A percentile compares a stretch with the other conserved stretches of the same genome.
phyloP scores from a whole-genome alignment of 2,888 invertebrate genomes.

The Hypercompe scribonia region DNA sequence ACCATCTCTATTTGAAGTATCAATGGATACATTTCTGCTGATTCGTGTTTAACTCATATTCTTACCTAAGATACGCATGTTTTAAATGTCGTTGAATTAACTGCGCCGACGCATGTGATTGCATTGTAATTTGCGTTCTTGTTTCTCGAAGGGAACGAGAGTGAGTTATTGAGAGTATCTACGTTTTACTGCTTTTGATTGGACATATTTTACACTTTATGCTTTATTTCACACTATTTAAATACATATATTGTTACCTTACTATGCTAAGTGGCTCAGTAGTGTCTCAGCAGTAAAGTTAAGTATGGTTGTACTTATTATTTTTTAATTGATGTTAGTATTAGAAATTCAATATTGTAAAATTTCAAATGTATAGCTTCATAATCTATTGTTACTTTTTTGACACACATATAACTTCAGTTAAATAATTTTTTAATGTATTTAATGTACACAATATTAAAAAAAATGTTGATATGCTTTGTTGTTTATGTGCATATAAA shows the following conservation, averaged over 20 bases:
- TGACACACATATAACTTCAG: too few relatives aligned
- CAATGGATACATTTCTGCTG: slow-evolving; percentile 36
- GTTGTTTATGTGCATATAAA: too few relatives aligned
- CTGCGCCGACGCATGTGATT: slow-evolving; percentile 75
- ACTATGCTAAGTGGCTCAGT: neutral
- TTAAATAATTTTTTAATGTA: too few relatives aligned
- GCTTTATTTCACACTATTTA: slow-evolving; percentile 8
- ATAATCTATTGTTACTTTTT: too few relatives aligned
- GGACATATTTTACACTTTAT: slow-evolving; percentile 29
- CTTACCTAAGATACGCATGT: slow-evolving; percentile 45
- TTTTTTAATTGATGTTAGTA: too few relatives aligned
- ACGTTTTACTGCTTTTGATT: slow-evolving; percentile 51
- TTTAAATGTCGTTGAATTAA: slow-evolving; percentile 76
- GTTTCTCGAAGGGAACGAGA: slow-evolving; percentile 64
- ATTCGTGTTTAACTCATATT: slow-evolving; percentile 28
- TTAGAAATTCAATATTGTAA: too few relatives aligned
- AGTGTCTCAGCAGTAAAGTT: neutral
- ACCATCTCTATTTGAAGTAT: slow-evolving; percentile 31
- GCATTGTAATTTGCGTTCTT: slow-evolving; percentile 73
- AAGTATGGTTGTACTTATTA: too few relatives aligned
- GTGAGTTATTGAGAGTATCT: slow-evolving; percentile 52
- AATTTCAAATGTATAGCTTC: too few relatives aligned
- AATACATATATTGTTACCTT: slow-evolving; percentile 13
- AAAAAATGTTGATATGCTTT: too few relatives aligned
- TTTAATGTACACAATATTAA: too few relatives aligned